Conservation (phyloP, 2,888 invertebrate genomes). For the Diarsia mendica region DNA sequence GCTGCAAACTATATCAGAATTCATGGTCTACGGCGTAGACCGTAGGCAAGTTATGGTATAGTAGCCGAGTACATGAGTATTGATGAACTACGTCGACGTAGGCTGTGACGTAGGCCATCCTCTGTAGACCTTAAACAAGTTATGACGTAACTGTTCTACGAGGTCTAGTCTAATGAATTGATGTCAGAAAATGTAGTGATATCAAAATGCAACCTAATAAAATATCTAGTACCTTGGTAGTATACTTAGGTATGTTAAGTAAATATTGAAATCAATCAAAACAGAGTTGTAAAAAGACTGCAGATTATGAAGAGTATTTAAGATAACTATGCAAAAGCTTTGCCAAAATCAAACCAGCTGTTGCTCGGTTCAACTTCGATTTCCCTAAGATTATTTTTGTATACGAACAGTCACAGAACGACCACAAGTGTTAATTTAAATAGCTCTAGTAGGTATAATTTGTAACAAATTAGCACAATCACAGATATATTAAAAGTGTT, state of each 20-base stretch:
- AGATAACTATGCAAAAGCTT: neutral
- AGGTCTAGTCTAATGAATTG: neutral
- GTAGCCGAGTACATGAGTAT: no score
- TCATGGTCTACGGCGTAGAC: neutral
- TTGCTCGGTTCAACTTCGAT: neutral
- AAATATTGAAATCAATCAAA: neutral
- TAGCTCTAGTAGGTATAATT: neutral
- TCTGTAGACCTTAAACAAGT: neutral
- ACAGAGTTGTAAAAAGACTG: neutral
- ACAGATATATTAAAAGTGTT: conserved; percentile 12
- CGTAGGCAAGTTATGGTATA: neutral
- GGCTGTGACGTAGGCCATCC: neutral
- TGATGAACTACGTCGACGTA: neutral
- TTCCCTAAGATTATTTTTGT: neutral
- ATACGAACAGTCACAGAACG: neutral
- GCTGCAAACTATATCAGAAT: neutral
- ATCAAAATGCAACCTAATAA: no score
- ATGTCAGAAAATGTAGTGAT: neutral
- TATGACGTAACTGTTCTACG: neutral
- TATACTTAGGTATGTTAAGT: neutral
- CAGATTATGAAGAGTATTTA: neutral
- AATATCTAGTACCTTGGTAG: neutral
- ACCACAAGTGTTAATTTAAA: neutral
- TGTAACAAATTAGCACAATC: conserved; percentile 6
- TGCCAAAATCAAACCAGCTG: neutral